Base-by-base conservation (phyloP, 2,888 invertebrate species). In the Lepidonotus clava region DNA sequence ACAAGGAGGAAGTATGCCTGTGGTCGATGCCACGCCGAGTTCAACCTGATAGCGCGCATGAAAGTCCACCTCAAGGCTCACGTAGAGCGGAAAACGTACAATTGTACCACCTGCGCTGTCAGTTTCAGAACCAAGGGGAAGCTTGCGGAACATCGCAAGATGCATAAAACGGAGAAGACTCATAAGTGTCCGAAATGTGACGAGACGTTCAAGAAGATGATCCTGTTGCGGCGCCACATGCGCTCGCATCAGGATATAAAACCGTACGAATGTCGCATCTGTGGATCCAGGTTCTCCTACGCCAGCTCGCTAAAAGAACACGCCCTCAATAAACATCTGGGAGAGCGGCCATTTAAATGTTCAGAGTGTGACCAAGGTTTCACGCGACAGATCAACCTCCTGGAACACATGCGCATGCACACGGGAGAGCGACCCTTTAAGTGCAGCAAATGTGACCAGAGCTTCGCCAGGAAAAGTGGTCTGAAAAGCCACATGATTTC, bases 231-330 rank as follows among this genome's bases (percentile, higher is more conserved):
- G 56, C 11, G 83, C 0, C 83, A 83, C 56, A 83, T 83, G 83
- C 5, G 83, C 21, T 36, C 53, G 36, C 83, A 83, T 51, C 56
- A 53, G 36, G 61, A 83, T 51, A 34, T 56, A 1, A 83, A 83
- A 34, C 83, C 83, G n/a, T 83, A 83, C n/a, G 46, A 56, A 36
- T 83, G 83, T 53, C 40, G 56, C 1, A 83, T 83, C 28, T 83
- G 83, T 83, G 56, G 83, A 1, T 53, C 83, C 0, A 34, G 83
- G 1, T 83, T 83, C 38, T 56, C 61, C 1, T 56, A 83, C 14
- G 83, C 83, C 32, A 83, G 83, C 24, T 83, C 53, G 24, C 38
- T 83, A 14, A 83, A 83, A 56, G 83, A 83, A 36, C 83, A 83
- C 28, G 80, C 80, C 2, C n/a, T 83, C 2, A 83, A 56, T n/a